These are phyloP conservation scores for Panagrolaimus sp. DNA, from an alignment of 1,140 invertebrate genomes.

Conservation along the genomic window DNA sequence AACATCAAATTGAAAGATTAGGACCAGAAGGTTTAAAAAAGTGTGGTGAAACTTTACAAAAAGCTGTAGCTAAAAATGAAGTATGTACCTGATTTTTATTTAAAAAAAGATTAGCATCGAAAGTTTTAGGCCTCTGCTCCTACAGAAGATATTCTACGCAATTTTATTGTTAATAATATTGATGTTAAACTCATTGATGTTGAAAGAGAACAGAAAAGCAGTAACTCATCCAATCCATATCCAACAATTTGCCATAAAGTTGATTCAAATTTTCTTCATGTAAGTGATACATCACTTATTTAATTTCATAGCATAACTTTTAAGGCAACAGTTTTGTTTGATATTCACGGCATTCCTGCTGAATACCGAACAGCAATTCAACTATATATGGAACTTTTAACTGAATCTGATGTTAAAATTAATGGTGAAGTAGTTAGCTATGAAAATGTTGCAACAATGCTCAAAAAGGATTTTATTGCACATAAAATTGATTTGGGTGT, in stretches of 20 bases:
- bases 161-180: neutral
- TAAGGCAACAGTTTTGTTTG: neutral
- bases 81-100: conserved; percentile 58
- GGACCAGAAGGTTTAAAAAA: conserved; percentile 68
- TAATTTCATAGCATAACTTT: neutral
- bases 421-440: neutral
- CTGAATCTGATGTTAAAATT: conserved; percentile 4
- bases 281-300: too few species aligned
- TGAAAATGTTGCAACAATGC: conserved; percentile 1
- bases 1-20: conserved; percentile 65
- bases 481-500: conserved; percentile 5
- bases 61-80: conserved; percentile 72
- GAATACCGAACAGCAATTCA: neutral
- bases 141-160: neutral
- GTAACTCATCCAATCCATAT: neutral
- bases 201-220: too few species aligned
- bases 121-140: conserved; percentile 16
- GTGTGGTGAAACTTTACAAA: conserved; percentile 64
- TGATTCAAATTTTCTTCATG: neutral
- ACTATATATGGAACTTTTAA: conserved; percentile 1
- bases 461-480: neutral
- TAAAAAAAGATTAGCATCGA: neutral
- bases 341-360: neutral
- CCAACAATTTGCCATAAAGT: neutral
- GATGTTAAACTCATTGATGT: neutral